phyloP scores from a whole-genome alignment of 2,888 invertebrate genomes.

The Limnephilus auricula region DNA sequence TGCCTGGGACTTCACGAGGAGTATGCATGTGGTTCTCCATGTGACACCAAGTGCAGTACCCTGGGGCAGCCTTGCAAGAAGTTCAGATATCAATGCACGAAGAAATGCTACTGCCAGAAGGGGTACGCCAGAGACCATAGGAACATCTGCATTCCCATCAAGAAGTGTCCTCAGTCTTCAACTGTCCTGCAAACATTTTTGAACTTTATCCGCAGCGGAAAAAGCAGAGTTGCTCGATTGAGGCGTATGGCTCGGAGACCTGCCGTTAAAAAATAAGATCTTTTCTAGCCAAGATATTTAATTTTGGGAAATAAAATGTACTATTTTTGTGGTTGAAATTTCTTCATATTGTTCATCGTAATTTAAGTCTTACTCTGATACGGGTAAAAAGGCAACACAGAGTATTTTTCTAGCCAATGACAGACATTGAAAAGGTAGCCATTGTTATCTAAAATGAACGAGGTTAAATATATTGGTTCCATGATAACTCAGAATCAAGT shows the following conservation, averaged over 20 bases:
- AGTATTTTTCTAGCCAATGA: not conserved
- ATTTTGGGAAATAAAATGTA: not conserved
- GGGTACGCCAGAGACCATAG: constrained; percentile 65
- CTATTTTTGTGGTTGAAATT: not conserved
- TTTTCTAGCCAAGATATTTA: not conserved
- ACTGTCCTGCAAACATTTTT: not conserved
- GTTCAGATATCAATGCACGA: constrained; percentile 53
- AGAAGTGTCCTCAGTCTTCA: constrained; percentile 57
- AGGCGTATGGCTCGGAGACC: not conserved
- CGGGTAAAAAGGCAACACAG: not conserved
- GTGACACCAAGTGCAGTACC: constrained; percentile 58
- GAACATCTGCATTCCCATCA: constrained; percentile 55
- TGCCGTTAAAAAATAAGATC: not conserved
- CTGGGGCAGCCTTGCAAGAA: constrained; percentile 60
- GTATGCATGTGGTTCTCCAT: constrained; percentile 62
- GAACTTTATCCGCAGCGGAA: constrained; percentile 7
- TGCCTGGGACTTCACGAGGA: constrained; percentile 60
- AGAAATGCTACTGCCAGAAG: constrained; percentile 61
- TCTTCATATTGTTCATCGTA: not conserved
- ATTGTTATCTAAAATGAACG: not conserved
- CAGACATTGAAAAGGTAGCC: not conserved
- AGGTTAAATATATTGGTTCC: too few relatives aligned
- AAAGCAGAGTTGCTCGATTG: not conserved
- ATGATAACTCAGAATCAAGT: too few relatives aligned
- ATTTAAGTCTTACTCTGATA: not conserved